phyloP scores from a whole-genome alignment of 2,113 vertebrate species.

The Rhinolophus ferrumequinum region DNA sequence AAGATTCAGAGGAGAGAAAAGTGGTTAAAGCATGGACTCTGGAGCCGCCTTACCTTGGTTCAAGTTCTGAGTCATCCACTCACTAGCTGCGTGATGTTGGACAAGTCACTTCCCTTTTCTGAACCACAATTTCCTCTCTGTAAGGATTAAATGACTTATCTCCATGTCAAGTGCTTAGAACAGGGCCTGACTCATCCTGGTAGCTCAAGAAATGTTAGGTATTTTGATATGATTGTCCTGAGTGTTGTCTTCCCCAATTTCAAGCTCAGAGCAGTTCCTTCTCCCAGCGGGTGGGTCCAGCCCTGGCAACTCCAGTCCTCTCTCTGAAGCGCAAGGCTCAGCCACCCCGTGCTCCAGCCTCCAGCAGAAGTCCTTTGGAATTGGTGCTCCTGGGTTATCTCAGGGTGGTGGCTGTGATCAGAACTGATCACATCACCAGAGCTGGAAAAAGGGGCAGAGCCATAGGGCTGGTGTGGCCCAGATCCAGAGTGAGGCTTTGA shows the following conservation, averaged over 20 bases:
- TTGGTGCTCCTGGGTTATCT: neutral
- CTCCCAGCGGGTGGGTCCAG: neutral
- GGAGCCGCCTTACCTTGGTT: neutral
- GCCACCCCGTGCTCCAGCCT: neutral
- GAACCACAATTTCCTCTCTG: neutral
- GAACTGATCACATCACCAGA: neutral
- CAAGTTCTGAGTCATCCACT: neutral
- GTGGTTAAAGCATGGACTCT: neutral
- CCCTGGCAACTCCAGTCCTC: neutral
- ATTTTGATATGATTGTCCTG: neutral
- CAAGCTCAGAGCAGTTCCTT: neutral
- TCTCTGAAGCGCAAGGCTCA: neutral
- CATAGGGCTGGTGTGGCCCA: slow-evolving; percentile 31
- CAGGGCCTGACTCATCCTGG: neutral
- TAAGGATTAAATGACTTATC: neutral
- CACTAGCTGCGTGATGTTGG: neutral
- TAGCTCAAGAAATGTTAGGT: neutral
- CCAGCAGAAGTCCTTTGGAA: neutral
- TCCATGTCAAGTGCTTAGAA: neutral
- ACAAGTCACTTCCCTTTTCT: neutral
- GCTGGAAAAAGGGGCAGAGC: neutral
- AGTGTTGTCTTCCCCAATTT: neutral
- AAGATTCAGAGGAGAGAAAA: neutral
- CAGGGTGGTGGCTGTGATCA: neutral
- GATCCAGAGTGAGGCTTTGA: slow-evolving; percentile 47